Base-by-base conservation (phyloP, 2,888 invertebrate genomes). In the Sarcophaga caerulescens region DNA sequence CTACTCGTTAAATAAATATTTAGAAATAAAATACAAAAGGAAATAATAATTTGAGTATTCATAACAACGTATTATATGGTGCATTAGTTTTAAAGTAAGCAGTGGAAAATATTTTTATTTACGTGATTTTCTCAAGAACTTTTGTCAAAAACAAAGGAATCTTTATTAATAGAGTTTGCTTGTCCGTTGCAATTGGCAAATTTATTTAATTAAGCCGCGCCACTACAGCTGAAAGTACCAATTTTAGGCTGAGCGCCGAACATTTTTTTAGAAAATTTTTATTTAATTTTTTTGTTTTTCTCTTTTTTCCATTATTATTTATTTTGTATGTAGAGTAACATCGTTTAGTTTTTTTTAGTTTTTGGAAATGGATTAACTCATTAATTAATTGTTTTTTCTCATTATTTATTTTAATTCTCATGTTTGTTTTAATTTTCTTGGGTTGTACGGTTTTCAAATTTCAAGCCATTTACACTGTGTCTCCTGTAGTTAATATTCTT, bases 371-470 rank as follows among this genome's bases (percentile, higher is more conserved):
- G 85, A 73, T 62, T 60, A 69, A 71, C 57, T 60, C 35, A 71
- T 71, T 60, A 71, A 35, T 35, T 35, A 35, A 35, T 44, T 35
- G 59, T 44, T 71, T 17, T 17, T 52, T 52, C 35, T 82, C 21
- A 65, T 60, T 47, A 76, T 63, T 63, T 52, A 63, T 52, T 81
- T 66, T 81, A 35, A 35, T 35, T 35, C 79, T 70, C 12, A 76
- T 35, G 35, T 35, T 35, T 35, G 35, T 77, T 75, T 25, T 23
- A 77, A 77, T 60, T 75, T 88, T 80, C 81, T 66, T 84, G 81
- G 71, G 86, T 81, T 86, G 75, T 75, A 75, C 78, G 86, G 86
- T 84, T 86, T 84, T 73, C 52, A 60, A 84, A 76, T 44, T 84
- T 84, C 74, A 81, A 78, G 81, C 60, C 74, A 84, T 66, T 86